A percentile compares a stretch with the other conserved stretches of the same genome.
These are phyloP conservation scores for Brachionus angularis DNA, from an alignment of 1,140 invertebrate genomes.

Conservation along the genomic window DNA sequence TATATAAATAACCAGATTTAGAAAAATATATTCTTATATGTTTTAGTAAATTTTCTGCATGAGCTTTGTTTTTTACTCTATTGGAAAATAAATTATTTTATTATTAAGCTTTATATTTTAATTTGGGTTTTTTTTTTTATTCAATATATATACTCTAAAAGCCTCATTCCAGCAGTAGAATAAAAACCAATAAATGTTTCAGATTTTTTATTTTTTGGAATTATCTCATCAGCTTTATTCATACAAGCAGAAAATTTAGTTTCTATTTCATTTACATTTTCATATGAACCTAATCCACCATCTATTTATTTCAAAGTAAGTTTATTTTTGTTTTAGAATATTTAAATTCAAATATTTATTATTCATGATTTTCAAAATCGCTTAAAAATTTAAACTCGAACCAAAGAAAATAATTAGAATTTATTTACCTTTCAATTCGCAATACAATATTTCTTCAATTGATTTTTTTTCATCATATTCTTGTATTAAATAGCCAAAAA, in stretches of 20 bases:
- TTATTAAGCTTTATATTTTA: slow-evolving; percentile 45
- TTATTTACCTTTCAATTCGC: slow-evolving; percentile 22
- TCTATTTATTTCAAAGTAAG: slow-evolving; percentile 31
- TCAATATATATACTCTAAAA: slow-evolving; percentile 54
- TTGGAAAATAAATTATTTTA: background rate
- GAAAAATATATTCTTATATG: slow-evolving; percentile 51
- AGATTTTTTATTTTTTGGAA: slow-evolving; percentile 47
- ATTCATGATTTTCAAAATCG: no score
- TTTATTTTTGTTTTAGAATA: no score
- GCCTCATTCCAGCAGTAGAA: slow-evolving; percentile 58
- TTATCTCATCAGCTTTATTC: slow-evolving; percentile 45
- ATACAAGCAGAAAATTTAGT: slow-evolving; percentile 48
- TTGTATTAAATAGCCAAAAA: background rate
- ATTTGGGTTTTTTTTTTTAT: slow-evolving; percentile 41
- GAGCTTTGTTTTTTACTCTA: slow-evolving; percentile 35
- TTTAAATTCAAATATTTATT: no score
- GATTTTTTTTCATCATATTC: background rate
- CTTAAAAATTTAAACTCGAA: no score
- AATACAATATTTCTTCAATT: slow-evolving; percentile 14
- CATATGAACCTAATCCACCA: slow-evolving; percentile 47
- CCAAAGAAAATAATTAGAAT: no score
- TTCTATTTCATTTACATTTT: slow-evolving; percentile 45
- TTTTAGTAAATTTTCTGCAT: slow-evolving; percentile 50
- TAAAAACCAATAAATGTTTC: slow-evolving; percentile 52
- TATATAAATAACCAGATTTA: slow-evolving; percentile 51